Evolutionary conservation across 2,797 vertebrate species (phyloP).

Genomic region (Gymnoscopelus braueri): DNA sequence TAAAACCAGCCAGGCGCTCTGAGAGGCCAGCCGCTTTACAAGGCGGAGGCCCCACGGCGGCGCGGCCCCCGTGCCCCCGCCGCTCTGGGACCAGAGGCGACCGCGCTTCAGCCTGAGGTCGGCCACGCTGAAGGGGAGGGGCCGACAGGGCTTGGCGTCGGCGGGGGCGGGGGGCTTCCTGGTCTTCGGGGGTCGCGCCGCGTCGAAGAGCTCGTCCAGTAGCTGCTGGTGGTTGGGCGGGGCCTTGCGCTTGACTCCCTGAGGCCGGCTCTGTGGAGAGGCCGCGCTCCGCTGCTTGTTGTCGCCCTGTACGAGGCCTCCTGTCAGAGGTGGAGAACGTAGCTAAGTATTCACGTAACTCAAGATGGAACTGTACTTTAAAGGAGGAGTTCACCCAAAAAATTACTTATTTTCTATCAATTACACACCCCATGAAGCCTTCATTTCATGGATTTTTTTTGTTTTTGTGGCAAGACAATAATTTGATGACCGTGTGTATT

Average conservation of each 20-base stretch:
- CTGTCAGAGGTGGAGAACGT: conserved; percentile 57
- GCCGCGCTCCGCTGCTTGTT: conserved; percentile 56
- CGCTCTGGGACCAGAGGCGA: conserved; percentile 68
- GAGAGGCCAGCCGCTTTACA: conserved; percentile 87
- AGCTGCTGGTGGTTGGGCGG: conserved; percentile 86
- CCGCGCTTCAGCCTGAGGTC: conserved; percentile 79
- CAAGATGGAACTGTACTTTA: too few relatives aligned
- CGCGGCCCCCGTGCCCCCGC: conserved; percentile 37
- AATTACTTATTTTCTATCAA: too few relatives aligned
- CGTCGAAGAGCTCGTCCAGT: conserved; percentile 87
- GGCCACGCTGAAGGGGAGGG: conserved; percentile 86
- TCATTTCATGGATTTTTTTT: too few relatives aligned
- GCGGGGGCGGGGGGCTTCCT: conserved; percentile 53
- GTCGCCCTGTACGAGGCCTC: conserved; percentile 62
- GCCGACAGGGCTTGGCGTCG: conserved; percentile 56
- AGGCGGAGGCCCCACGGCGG: conserved; percentile 80
- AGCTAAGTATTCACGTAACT: too few relatives aligned
- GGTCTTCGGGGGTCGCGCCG: conserved; percentile 81
- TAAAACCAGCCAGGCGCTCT: conserved; percentile 89
- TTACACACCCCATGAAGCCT: too few relatives aligned
- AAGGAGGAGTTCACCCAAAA: too few relatives aligned
- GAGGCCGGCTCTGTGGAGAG: conserved; percentile 52
- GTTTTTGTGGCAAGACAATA: too few relatives aligned
- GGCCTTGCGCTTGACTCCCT: conserved; percentile 84
- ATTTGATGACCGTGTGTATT: too few relatives aligned